Percentiles rank a stretch among this genome's conserved stretches.
Evolutionary conservation across 2,888 invertebrate genomes (phyloP).

Genomic region (Cryptus armator): DNA sequence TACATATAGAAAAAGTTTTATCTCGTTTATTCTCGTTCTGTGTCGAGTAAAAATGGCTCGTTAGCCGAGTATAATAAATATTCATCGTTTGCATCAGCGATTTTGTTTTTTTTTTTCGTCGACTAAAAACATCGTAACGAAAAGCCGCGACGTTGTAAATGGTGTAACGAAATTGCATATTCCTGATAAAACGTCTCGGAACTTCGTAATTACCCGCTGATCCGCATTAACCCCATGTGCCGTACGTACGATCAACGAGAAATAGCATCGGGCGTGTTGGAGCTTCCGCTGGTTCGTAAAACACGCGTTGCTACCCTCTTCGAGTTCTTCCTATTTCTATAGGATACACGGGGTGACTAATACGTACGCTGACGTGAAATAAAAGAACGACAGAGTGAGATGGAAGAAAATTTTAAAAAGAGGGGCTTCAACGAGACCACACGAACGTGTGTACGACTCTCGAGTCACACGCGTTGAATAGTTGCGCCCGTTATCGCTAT

Average conservation of each 20-base stretch:
- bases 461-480: slow-evolving; percentile 11
- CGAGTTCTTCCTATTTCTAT: slow-evolving; percentile 5
- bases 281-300: slow-evolving; percentile 2
- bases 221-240: background rate
- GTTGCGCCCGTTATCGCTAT: background rate
- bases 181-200: background rate
- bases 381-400: slow-evolving; percentile 19
- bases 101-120: background rate
- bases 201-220: background rate
- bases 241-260: background rate
- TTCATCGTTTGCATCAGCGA: background rate
- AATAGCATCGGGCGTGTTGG: background rate
- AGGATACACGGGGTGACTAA: slow-evolving; percentile 8
- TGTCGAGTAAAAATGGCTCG: too few species aligned
- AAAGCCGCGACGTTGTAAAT: background rate
- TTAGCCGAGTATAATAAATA: too few species aligned
- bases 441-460: slow-evolving; percentile 9
- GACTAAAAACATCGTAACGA: background rate
- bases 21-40: too few species aligned
- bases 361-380: background rate
- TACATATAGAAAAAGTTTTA: too few species aligned
- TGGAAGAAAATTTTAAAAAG: background rate
- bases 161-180: background rate
- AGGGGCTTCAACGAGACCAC: slow-evolving; percentile 18
- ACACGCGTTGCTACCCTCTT: background rate